Evolutionary conservation across 2,113 vertebrate genomes (phyloP), one percentile per base, ranked within the genome.

Genomic region (Saguinus midas): DNA sequence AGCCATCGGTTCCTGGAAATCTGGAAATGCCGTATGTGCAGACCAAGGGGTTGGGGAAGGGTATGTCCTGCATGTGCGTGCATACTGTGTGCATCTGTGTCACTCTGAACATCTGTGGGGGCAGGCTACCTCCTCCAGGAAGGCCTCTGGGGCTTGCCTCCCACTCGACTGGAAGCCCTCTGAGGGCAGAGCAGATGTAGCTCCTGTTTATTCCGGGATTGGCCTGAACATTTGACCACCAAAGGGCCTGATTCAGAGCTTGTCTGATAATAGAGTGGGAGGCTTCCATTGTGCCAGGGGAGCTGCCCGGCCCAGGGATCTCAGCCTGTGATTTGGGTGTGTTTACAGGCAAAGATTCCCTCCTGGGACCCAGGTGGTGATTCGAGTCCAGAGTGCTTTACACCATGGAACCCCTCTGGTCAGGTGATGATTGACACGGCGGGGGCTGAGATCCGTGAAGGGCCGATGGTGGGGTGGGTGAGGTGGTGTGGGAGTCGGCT

Each of bases 401-500:
- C 61, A 64, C 61, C 12, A 64, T 1, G 5, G 27, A 13, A 64
- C 5, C 61, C 27, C 27, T 64, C 61, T 64, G 27, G 61, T 6
- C 61, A 32, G 61, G 27, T 14, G 27, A 32, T 64, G 27, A 29
- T 11, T 20, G 68, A 55, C 37, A 12, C 6, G 14, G 2, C 9
- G 20, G 68, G 55, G 4, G 1, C 57, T 78, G 48, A 27, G 35
- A 23, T 87, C 35, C 3, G 3, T n/a, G 37, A n/a, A 72, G 23
- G 13, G 21, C 27, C 25, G 5, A 32, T 23, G 70, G 70, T 72
- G 43, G 61, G 43, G 21, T 5, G 35, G 43, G 55, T 3, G 37
- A 32, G 25, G 32, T 16, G 29, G 70, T 35, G 43, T 0, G 2
- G 40, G 52, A 17, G 4, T 17, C 0, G 3, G 29, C 17, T 10